Conservation (phyloP, 2,113 vertebrate species). For the Scomber japonicus region DNA sequence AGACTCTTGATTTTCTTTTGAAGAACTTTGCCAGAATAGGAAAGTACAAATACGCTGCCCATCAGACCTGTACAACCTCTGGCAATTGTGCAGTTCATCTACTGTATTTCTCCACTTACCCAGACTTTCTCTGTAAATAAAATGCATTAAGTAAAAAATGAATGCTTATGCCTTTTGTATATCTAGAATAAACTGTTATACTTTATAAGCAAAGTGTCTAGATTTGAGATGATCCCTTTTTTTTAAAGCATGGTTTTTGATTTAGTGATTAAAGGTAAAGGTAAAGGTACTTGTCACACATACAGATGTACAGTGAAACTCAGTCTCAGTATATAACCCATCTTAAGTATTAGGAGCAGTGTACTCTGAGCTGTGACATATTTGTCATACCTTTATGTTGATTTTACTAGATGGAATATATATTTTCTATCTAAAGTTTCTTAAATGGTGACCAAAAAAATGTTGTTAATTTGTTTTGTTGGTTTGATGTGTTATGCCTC, state of each 20-base stretch:
- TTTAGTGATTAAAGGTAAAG: no score
- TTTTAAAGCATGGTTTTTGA: not conserved
- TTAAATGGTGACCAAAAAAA: not conserved
- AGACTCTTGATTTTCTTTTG: constrained; percentile 6
- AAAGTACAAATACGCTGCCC: not conserved
- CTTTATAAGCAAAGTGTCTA: not conserved
- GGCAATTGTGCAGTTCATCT: not conserved
- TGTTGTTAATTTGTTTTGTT: not conserved
- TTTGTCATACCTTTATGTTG: not conserved
- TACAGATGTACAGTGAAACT: no score
- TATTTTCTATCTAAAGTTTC: no score
- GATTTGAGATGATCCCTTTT: not conserved
- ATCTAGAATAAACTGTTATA: not conserved
- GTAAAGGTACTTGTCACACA: no score
- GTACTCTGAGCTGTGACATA: not conserved
- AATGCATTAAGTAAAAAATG: not conserved
- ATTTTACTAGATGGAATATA: not conserved
- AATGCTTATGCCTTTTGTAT: not conserved
- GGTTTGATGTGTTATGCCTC: not conserved
- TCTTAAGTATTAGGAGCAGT: no score
- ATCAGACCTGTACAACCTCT: not conserved
- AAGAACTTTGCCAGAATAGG: constrained; percentile 26
- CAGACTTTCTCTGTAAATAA: not conserved
- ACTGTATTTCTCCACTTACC: not conserved
- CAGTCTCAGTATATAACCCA: no score